phyloP scores from a whole-genome alignment of 2,888 invertebrate genomes.

The Pseudococcus longispinus region DNA sequence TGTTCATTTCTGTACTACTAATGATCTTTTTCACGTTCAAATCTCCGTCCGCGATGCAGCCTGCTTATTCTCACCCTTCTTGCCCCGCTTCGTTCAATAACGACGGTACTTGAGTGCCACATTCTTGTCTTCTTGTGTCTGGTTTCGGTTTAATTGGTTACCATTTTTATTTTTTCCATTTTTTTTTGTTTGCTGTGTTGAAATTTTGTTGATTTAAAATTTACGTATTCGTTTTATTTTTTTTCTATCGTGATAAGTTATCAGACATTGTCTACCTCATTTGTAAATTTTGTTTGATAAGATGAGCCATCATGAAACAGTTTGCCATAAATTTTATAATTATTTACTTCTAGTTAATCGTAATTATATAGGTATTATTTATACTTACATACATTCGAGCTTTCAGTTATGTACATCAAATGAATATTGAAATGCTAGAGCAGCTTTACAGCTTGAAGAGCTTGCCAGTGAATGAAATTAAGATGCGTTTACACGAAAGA shows the following conservation, averaged over 20 bases:
- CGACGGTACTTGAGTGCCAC: background rate
- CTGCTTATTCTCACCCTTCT: background rate
- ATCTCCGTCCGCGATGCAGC: slow-evolving; percentile 2
- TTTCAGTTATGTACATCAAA: background rate
- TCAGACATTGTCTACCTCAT: slow-evolving; percentile 14
- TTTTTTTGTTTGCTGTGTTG: slow-evolving; percentile 24
- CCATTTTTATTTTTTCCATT: slow-evolving; percentile 21
- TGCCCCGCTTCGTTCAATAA: background rate
- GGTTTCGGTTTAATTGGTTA: background rate
- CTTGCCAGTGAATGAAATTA: background rate
- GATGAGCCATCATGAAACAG: background rate
- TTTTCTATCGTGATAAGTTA: background rate
- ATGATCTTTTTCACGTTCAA: slow-evolving; percentile 39
- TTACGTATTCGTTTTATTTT: background rate
- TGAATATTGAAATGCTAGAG: background rate
- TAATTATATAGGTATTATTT: background rate
- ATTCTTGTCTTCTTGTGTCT: background rate
- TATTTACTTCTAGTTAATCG: background rate
- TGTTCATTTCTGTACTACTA: slow-evolving; percentile 28
- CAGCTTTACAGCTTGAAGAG: background rate
- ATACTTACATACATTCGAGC: background rate
- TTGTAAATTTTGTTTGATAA: background rate
- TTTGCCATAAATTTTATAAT: background rate
- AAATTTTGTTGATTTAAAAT: background rate
- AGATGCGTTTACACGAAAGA: background rate